Evolutionary conservation across 2,888 invertebrate genomes (phyloP).

Genomic region (Thymelicus acteon): DNA sequence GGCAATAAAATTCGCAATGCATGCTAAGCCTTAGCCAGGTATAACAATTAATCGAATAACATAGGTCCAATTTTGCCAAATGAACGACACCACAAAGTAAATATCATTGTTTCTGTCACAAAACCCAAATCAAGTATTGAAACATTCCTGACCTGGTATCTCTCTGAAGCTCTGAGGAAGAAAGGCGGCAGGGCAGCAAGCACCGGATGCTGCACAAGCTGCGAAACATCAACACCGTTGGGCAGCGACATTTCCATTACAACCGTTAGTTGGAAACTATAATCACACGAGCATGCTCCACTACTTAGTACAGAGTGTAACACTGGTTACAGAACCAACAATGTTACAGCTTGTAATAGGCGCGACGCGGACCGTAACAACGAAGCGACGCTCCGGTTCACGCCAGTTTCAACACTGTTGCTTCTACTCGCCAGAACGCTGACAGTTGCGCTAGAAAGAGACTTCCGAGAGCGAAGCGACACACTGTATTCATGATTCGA

Average conservation of each 20-base stretch:
- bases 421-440: constrained; percentile 57
- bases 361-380: constrained; percentile 37
- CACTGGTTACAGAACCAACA: not conserved
- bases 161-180: constrained; percentile 94
- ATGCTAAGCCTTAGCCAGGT: no score
- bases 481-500: constrained; percentile 66
- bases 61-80: no score
- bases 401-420: constrained; percentile 77
- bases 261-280: constrained; percentile 39
- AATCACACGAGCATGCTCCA: constrained; percentile 37
- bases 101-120: not conserved
- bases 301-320: constrained; percentile 42
- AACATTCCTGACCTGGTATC: constrained; percentile 88
- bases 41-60: no score
- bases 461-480: constrained; percentile 68
- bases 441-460: constrained; percentile 72
- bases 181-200: constrained; percentile 94
- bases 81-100: not conserved
- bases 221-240: constrained; percentile 93
- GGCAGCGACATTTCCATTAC: constrained; percentile 90
- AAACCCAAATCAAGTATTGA: no score
- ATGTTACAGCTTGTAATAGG: constrained; percentile 11
- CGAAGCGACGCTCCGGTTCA: constrained; percentile 59
- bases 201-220: constrained; percentile 94
- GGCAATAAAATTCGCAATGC: no score